Conservation (phyloP, 1,140 invertebrate genomes). For the Solenopsis invicta region DNA sequence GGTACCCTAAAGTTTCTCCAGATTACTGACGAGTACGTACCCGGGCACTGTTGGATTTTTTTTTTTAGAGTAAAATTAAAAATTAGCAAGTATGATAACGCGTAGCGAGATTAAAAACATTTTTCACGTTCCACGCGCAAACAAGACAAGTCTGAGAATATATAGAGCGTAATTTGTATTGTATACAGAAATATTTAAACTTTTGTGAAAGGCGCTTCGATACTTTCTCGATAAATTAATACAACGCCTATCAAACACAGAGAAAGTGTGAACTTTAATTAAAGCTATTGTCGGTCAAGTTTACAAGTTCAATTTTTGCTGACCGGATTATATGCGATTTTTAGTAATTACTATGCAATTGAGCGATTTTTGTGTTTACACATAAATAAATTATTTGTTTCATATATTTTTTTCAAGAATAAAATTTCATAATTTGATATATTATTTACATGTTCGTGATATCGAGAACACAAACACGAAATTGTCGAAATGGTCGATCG, state of each 20-base stretch:
- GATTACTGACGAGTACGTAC: background rate
- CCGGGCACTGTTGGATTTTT: background rate
- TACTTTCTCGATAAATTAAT: background rate
- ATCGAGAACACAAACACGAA: background rate
- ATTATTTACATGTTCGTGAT: background rate
- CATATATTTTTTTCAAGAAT: background rate
- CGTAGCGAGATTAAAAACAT: background rate
- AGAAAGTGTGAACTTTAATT: conserved; percentile 42
- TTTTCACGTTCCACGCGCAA: background rate
- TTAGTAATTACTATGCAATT: conserved; percentile 2
- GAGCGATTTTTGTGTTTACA: background rate
- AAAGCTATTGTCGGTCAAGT: conserved; percentile 1
- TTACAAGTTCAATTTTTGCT: conserved; percentile 14
- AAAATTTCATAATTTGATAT: background rate
- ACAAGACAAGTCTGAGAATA: background rate
- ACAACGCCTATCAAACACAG: background rate
- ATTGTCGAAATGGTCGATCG: conserved; percentile 23
- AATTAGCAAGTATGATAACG: background rate
- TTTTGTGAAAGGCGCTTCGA: conserved; percentile 1
- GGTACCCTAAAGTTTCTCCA: background rate
- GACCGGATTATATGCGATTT: background rate
- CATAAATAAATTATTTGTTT: background rate
- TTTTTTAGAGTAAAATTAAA: conserved; percentile 14
- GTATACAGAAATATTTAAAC: background rate
- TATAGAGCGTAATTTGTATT: background rate